Conservation (phyloP, 2,797 vertebrate genomes). For the Neosalanx taihuensis region DNA sequence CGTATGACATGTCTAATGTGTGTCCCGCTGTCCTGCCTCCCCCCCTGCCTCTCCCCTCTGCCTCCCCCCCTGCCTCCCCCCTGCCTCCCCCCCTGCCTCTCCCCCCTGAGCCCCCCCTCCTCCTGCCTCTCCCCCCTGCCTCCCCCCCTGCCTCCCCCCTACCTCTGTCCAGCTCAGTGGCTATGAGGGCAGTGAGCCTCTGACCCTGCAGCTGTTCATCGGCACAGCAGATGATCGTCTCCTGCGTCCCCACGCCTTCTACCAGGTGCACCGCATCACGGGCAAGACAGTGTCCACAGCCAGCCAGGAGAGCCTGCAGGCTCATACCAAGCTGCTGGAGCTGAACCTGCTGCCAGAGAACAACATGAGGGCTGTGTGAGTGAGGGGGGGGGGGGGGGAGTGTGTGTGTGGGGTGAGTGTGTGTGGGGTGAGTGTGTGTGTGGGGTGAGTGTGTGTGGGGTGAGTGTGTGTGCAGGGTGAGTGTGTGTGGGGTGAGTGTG, state of each 20-base stretch:
- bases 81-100: too few species aligned
- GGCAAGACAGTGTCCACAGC: conserved; percentile 98
- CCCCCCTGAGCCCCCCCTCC: conserved; percentile 53
- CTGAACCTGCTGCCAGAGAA: conserved; percentile 91
- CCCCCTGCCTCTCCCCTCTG: conserved; percentile 14
- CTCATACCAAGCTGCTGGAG: conserved; percentile 97
- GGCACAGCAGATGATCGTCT: conserved; percentile 98
- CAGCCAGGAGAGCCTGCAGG: conserved; percentile 94
- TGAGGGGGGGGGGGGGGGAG: conserved; percentile 15
- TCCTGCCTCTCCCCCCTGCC: conserved; percentile 31
- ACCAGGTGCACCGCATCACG: conserved; percentile 98
- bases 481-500: too few species aligned
- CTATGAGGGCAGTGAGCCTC: conserved; percentile 94
- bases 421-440: too few species aligned
- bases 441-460: too few species aligned
- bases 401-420: too few species aligned
- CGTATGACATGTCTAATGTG: too few species aligned
- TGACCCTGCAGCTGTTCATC: conserved; percentile 98
- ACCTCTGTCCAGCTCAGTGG: conserved; percentile 86
- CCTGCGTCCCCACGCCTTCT: conserved; percentile 97
- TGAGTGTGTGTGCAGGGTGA: too few species aligned
- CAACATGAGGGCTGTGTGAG: conserved; percentile 98
- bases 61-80: too few species aligned
- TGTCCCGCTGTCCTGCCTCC: too few species aligned
- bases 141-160: conserved; percentile 58